Evolutionary conservation across 1,140 invertebrate genomes (phyloP).

Genomic region (Drosophila nannoptera): DNA sequence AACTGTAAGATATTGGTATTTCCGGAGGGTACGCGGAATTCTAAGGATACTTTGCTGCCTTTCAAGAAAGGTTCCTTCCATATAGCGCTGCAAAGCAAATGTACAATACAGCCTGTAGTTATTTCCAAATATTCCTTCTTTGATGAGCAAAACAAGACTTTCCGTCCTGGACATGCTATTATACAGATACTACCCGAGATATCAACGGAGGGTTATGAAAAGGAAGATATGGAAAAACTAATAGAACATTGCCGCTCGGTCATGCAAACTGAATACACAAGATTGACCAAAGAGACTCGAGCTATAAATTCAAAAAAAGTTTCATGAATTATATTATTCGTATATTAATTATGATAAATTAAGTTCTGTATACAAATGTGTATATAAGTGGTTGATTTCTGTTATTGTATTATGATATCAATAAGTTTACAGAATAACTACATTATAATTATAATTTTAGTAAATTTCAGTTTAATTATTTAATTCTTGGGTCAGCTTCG

Average conservation of each 20-base stretch:
- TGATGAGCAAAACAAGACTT: slow-evolving; percentile 85
- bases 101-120: slow-evolving; percentile 92
- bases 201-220: slow-evolving; percentile 82
- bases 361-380: slow-evolving; percentile 44
- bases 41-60: slow-evolving; percentile 84
- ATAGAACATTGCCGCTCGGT: slow-evolving; percentile 83
- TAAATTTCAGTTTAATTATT: slow-evolving; percentile 42
- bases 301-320: slow-evolving; percentile 49
- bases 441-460: slow-evolving; percentile 10
- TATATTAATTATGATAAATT: slow-evolving; percentile 24
- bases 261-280: slow-evolving; percentile 84
- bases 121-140: slow-evolving; percentile 94
- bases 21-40: slow-evolving; percentile 88
- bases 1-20: slow-evolving; percentile 85
- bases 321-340: slow-evolving; percentile 36
- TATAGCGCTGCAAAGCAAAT: slow-evolving; percentile 89
- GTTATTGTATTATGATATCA: slow-evolving; percentile 37
- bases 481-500: slow-evolving; percentile 24
- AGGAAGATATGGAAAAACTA: slow-evolving; percentile 84
- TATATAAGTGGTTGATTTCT: slow-evolving; percentile 22
- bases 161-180: slow-evolving; percentile 85
- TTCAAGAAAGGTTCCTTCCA: slow-evolving; percentile 98
- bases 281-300: slow-evolving; percentile 81
- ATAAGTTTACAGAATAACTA: slow-evolving; percentile 31
- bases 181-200: slow-evolving; percentile 87